Base-by-base conservation (phyloP, 2,797 vertebrate species). In the Brachyrhaphis roseni region DNA sequence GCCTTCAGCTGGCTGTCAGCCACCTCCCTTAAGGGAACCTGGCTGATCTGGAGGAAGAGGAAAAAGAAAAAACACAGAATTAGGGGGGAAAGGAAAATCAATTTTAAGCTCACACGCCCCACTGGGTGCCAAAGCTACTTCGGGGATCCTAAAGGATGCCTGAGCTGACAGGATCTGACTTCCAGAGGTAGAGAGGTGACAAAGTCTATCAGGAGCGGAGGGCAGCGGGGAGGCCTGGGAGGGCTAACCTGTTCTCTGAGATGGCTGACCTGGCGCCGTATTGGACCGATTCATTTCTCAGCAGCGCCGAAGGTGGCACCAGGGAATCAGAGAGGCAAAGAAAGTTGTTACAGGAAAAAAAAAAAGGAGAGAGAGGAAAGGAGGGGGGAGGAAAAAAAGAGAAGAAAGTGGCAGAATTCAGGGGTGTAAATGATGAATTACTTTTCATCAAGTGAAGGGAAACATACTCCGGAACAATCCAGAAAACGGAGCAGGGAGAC, bases 371-470 rank as follows among this genome's bases (percentile, higher is more conserved):
- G 11, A 23, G 45, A 6, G 71, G 11, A 16, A 10, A 26, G 8
- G 70, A 7, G 12, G 43, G 5, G 36, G 2, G 12, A 2, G 20
- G 6, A 18, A 28, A 12, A 26, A 23, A 16, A 46, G 36, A 18
- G 20, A 11, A 94, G 95, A 96, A 95, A 91, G 94, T 98, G 97
- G 97, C 97, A 98, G 98, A 98, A 98, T 98, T 98, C 97, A 97
- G 97, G 96, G 97, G 97, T 99, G 97, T 99, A 99, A 99, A 99
- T 99, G 98, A 99, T 99, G 98, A 99, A 99, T 99, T 99, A 99
- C 95, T 96, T 95, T 96, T 96, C 95, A 95, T 96, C 95, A 96
- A 95, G 95, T 95, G 94, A 95, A 94, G 98, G 98, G 98, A 99
- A 99, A 99, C 98, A 99, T 98, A 97, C 97, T 98, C 97, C 96